Evolutionary conservation across 2,888 invertebrate genomes (phyloP).

Genomic region (Nomada hirtipes): DNA sequence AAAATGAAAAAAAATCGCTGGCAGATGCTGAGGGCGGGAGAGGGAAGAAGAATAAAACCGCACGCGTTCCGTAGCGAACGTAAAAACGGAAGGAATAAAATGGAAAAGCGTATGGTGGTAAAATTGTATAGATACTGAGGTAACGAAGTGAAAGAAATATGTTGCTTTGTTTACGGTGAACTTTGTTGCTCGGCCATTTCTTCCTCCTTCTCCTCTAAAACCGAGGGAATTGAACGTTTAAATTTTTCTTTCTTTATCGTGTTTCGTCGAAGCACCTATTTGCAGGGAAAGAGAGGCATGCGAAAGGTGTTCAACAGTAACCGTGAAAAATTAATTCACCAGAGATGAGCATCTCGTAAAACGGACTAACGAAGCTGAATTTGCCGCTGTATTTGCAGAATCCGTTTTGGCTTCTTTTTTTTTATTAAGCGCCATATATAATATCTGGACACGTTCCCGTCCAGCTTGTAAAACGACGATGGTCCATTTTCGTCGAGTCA

Average conservation of each 20-base stretch:
- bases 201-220: background rate
- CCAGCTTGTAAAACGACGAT: constrained; percentile 33
- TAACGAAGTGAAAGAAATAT: constrained; percentile 40
- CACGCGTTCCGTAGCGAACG: background rate
- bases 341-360: background rate
- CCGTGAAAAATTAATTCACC: background rate
- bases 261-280: background rate
- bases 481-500: constrained; percentile 54
- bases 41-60: background rate
- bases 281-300: no score
- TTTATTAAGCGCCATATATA: background rate
- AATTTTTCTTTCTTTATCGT: background rate
- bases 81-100: constrained; percentile 21
- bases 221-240: background rate
- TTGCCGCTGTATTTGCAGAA: background rate
- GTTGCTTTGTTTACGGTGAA: constrained; percentile 11
- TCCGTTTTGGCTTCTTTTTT: background rate
- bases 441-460: constrained; percentile 7
- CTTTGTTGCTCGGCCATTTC: background rate
- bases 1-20: constrained; percentile 20
- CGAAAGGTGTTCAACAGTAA: no score
- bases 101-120: constrained; percentile 3
- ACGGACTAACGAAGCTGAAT: background rate
- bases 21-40: background rate
- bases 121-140: constrained; percentile 26